These are phyloP conservation scores for Lucilia sericata DNA, from an alignment of 1,140 invertebrate genomes.

Conservation along the genomic window DNA sequence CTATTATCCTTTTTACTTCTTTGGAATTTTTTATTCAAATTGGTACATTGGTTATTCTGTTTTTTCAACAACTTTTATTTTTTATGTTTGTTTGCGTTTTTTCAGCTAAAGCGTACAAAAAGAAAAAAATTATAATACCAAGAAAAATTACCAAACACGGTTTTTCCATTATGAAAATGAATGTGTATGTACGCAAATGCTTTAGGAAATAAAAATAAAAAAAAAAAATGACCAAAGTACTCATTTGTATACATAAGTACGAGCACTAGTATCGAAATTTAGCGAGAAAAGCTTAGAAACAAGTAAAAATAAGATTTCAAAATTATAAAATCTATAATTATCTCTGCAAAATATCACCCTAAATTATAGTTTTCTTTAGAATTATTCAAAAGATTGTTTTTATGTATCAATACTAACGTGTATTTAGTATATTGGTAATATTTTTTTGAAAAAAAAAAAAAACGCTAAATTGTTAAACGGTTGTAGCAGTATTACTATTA, in stretches of 20 bases:
- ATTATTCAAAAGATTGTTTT: too few relatives aligned
- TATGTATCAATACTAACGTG: too few relatives aligned
- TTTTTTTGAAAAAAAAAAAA: background rate
- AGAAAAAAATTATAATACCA: constrained; percentile 27
- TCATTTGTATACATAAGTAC: constrained; percentile 21
- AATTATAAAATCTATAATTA: too few relatives aligned
- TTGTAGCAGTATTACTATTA: background rate
- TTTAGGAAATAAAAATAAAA: background rate
- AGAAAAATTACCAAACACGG: constrained; percentile 46
- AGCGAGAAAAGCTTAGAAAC: background rate
- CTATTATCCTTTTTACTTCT: constrained; percentile 9
- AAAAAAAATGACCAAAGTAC: constrained; percentile 24
- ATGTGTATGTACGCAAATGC: constrained; percentile 45
- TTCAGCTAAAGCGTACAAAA: background rate
- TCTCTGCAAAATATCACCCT: too few relatives aligned
- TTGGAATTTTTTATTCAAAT: constrained; percentile 26
- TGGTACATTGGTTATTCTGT: background rate
- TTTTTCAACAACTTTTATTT: constrained; percentile 22
- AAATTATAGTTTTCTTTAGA: too few relatives aligned
- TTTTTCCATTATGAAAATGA: constrained; percentile 47
- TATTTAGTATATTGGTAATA: background rate
- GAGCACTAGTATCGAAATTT: background rate
- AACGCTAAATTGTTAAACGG: background rate
- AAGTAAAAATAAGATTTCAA: too few relatives aligned
- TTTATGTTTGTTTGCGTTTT: constrained; percentile 22